Evolutionary conservation across 2,797 vertebrate species (phyloP).

Genomic region (Oophaga sylvatica): DNA sequence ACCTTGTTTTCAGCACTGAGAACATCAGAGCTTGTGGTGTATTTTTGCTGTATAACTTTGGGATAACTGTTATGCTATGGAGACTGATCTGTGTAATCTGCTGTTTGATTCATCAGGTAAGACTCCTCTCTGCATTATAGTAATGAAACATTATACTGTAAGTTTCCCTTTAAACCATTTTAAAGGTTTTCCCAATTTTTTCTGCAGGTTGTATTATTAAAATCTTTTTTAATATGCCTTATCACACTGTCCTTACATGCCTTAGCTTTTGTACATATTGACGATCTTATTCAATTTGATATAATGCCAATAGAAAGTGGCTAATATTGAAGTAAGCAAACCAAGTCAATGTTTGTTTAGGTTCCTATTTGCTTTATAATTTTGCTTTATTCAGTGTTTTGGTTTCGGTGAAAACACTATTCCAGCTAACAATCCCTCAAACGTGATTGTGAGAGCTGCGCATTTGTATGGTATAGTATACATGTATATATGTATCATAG

Average conservation of each 20-base stretch:
- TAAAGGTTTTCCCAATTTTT: not conserved
- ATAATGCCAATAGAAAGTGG: slow-evolving; percentile 37
- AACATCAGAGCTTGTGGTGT: too few relatives aligned
- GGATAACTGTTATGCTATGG: too few relatives aligned
- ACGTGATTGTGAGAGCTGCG: not conserved
- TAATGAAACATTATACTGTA: too few relatives aligned
- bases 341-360: slow-evolving; percentile 41
- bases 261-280: slow-evolving; percentile 8
- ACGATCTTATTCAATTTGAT: slow-evolving; percentile 16
- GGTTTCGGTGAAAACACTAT: slow-evolving; percentile 43
- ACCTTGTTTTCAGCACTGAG: too few relatives aligned
- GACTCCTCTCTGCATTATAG: too few relatives aligned
- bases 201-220: not conserved
- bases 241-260: slow-evolving; percentile 55
- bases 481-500: not conserved
- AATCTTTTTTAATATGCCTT: slow-evolving; percentile 22
- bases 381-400: slow-evolving; percentile 39
- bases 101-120: too few relatives aligned
- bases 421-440: slow-evolving; percentile 8
- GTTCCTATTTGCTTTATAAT: slow-evolving; percentile 41
- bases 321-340: slow-evolving; percentile 43
- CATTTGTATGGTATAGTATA: not conserved
- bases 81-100: too few relatives aligned
- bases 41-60: too few relatives aligned
- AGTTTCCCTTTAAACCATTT: not conserved